A percentile compares a stretch with the other conserved stretches of the same genome.
Conservation (phyloP, 2,888 invertebrate genomes). For the Drosophila borealis region DNA sequence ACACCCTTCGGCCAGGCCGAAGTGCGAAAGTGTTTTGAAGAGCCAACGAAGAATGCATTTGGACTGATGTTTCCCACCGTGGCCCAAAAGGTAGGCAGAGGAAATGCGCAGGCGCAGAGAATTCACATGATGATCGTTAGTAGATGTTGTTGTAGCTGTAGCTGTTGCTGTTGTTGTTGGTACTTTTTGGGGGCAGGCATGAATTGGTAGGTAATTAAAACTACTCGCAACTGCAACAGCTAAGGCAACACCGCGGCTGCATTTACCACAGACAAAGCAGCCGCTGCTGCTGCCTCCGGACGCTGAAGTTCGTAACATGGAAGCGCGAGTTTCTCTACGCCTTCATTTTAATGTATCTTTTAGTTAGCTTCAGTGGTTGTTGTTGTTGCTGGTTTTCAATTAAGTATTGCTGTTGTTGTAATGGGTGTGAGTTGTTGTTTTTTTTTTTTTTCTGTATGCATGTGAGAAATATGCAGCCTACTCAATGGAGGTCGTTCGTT, state of each 20-base stretch:
- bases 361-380: constrained; percentile 47
- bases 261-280: constrained; percentile 57
- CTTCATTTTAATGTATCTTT: constrained; percentile 76
- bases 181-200: constrained; percentile 59
- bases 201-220: constrained; percentile 74
- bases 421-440: constrained; percentile 18
- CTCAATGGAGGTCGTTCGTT: constrained; percentile 70
- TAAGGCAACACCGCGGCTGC: constrained; percentile 27
- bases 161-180: constrained; percentile 21
- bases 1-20: constrained; percentile 6
- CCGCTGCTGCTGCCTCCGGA: constrained; percentile 12
- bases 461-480: constrained; percentile 71
- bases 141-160: constrained; percentile 32
- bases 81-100: constrained; percentile 34
- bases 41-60: constrained; percentile 53
- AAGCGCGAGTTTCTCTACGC: constrained; percentile 75
- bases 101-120: constrained; percentile 72
- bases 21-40: constrained; percentile 52
- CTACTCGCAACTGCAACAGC: constrained; percentile 59
- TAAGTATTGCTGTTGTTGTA: constrained; percentile 51
- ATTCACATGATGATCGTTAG: constrained; percentile 78
- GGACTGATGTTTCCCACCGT: constrained; percentile 46
- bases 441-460: constrained; percentile 37
- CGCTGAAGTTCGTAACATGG: constrained; percentile 54
- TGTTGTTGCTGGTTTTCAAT: constrained; percentile 64